Evolutionary conservation across 2,888 invertebrate genomes (phyloP).

Genomic region (Pyrrhia umbra): DNA sequence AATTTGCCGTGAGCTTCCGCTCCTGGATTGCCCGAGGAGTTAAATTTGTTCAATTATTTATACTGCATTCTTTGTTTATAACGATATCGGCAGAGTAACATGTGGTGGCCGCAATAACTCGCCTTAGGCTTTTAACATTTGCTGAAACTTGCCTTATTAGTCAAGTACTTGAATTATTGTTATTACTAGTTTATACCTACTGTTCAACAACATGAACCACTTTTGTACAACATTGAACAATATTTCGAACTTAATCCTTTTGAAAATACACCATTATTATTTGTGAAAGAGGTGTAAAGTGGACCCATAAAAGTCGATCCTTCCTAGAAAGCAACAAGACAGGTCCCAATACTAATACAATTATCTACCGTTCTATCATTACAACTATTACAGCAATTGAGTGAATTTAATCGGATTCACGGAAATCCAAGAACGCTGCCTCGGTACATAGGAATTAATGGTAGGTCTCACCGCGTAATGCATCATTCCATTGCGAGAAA

Average conservation of each 20-base stretch:
- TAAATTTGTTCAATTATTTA: constrained; percentile 62
- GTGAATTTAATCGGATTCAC: constrained; percentile 56
- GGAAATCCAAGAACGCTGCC: constrained; percentile 52
- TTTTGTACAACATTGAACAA: not conserved
- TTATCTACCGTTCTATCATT: constrained; percentile 48
- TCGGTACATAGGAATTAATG: constrained; percentile 49
- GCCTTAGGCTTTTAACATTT: constrained; percentile 60
- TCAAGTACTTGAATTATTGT: constrained; percentile 31
- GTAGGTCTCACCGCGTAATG: constrained; percentile 49
- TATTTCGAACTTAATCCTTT: not conserved
- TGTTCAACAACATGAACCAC: constrained; percentile 11
- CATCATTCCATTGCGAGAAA: constrained; percentile 56
- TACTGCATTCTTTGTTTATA: constrained; percentile 46
- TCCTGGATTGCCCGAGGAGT: constrained; percentile 61
- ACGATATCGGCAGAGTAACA: constrained; percentile 58
- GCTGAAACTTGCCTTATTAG: constrained; percentile 45
- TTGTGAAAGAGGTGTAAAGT: constrained; percentile 16
- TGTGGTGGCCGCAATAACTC: constrained; percentile 60
- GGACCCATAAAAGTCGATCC: not conserved
- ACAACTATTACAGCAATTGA: constrained; percentile 54
- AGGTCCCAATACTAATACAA: constrained; percentile 24
- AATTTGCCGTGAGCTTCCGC: constrained; percentile 65
- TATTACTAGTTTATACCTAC: constrained; percentile 30
- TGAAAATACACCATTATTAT: not conserved
- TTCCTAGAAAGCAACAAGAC: constrained; percentile 37